Percentiles rank a stretch among this genome's conserved stretches.
These are phyloP conservation scores for Drosophila siamana DNA, from an alignment of 2,888 invertebrate species.

Conservation along the genomic window DNA sequence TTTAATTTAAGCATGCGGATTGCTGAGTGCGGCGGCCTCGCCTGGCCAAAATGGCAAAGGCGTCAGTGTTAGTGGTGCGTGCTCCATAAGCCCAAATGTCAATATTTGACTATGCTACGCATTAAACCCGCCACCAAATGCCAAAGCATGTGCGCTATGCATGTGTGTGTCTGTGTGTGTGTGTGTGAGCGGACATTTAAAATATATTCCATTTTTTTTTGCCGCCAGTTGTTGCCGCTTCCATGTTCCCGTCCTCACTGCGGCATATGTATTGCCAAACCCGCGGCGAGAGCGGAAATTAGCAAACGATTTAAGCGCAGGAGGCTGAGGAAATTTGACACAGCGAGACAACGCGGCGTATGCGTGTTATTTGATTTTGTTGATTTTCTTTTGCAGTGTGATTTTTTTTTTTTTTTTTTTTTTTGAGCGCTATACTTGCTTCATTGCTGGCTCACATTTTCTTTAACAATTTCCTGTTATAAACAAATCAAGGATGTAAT, in stretches of 20 bases:
- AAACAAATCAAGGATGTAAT: slow-evolving; percentile 82
- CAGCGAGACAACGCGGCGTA: slow-evolving; percentile 48
- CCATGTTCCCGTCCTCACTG: background rate
- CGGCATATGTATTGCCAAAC: slow-evolving; percentile 51
- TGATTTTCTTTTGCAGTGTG: slow-evolving; percentile 30
- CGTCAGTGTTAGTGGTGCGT: slow-evolving; percentile 74
- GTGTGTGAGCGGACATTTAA: slow-evolving; percentile 54
- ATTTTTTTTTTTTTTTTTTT: background rate
- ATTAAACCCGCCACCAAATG: slow-evolving; percentile 58
- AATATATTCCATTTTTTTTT: slow-evolving; percentile 37
- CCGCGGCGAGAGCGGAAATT: slow-evolving; percentile 73
- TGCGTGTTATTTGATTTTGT: slow-evolving; percentile 69
- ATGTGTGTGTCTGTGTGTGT: slow-evolving; percentile 23
- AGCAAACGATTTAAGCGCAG: slow-evolving; percentile 73
- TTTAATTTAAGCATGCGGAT: slow-evolving; percentile 75
- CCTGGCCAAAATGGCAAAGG: slow-evolving; percentile 32
- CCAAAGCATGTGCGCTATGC: slow-evolving; percentile 60
- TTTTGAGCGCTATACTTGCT: too few species aligned
- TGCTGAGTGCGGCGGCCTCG: background rate
- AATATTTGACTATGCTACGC: slow-evolving; percentile 76
- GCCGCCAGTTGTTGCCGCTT: slow-evolving; percentile 38
- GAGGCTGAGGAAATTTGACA: slow-evolving; percentile 6
- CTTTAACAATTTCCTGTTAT: slow-evolving; percentile 78
- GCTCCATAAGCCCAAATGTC: slow-evolving; percentile 76
- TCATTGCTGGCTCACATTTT: slow-evolving; percentile 46